Evolutionary conservation across 2,888 invertebrate genomes (phyloP).

Genomic region (Platycheirus albimanus): DNA sequence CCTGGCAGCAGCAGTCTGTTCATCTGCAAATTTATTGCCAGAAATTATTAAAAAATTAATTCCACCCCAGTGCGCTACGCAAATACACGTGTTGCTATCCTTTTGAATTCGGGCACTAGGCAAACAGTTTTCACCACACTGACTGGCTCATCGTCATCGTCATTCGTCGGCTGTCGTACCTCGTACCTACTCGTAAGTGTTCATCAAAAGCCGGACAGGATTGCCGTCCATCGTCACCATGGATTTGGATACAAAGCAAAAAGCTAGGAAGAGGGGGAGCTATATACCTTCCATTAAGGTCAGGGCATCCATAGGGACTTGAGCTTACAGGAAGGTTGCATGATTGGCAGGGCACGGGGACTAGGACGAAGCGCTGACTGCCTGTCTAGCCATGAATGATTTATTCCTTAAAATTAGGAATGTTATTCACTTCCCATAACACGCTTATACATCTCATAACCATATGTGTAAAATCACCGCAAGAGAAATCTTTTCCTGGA

Average conservation of each 20-base stretch:
- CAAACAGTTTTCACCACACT: conserved; percentile 53
- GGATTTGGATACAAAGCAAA: conserved; percentile 47
- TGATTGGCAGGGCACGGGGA: conserved; percentile 9
- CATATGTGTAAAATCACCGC: conserved; percentile 67
- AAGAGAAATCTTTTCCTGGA: conserved; percentile 41
- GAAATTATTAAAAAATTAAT: conserved; percentile 77
- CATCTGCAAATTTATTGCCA: conserved; percentile 76
- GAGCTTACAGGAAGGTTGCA: not conserved
- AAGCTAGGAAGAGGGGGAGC: conserved; percentile 39
- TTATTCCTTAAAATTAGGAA: conserved; percentile 79
- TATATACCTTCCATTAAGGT: conserved; percentile 52
- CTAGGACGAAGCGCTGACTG: too few species aligned
- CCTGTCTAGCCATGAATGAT: conserved; percentile 79
- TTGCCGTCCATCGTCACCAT: conserved; percentile 59
- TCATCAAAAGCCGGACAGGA: conserved; percentile 50
- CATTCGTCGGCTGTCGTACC: not conserved
- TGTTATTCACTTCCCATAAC: conserved; percentile 53
- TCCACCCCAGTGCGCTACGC: conserved; percentile 75
- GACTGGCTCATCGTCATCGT: not conserved
- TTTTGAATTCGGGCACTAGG: conserved; percentile 74
- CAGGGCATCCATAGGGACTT: conserved; percentile 46
- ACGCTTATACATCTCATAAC: conserved; percentile 59
- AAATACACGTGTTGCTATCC: conserved; percentile 76
- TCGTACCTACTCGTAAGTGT: conserved; percentile 11
- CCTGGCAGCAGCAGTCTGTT: conserved; percentile 51